These are phyloP conservation scores for Eupeodes corollae DNA, from an alignment of 1,140 invertebrate species.

Conservation along the genomic window DNA sequence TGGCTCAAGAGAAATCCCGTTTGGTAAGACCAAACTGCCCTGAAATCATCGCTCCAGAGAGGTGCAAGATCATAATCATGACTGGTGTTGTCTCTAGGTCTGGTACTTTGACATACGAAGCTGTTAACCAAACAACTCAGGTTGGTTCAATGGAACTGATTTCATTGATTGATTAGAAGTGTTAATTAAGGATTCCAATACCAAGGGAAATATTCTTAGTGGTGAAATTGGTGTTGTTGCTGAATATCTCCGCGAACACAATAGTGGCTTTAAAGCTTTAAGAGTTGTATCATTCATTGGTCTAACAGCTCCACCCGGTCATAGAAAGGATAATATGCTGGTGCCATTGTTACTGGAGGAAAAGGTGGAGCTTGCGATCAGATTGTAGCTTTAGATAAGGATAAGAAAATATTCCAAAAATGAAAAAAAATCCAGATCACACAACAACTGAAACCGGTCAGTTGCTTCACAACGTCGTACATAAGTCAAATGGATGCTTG, in stretches of 20 bases:
- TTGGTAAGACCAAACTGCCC: conserved; percentile 97
- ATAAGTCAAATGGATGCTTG: too few relatives aligned
- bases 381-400: conserved; percentile 85
- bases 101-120: conserved; percentile 97
- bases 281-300: conserved; percentile 98
- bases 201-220: conserved; percentile 94
- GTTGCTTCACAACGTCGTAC: too few relatives aligned
- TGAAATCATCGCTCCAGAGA: conserved; percentile 90
- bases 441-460: too few relatives aligned
- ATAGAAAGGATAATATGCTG: conserved; percentile 98
- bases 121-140: conserved; percentile 88
- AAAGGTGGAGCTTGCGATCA: conserved; percentile 96
- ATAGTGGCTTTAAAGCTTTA: conserved; percentile 77
- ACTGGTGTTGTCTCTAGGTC: conserved; percentile 96
- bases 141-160: conserved; percentile 97
- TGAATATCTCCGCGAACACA: conserved; percentile 85
- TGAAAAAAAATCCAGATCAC: too few relatives aligned
- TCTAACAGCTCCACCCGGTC: conserved; percentile 91
- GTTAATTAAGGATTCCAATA: conserved; percentile 83
- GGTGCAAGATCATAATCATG: conserved; percentile 99
- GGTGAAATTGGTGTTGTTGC: conserved; percentile 98
- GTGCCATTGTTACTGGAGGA: conserved; percentile 97
- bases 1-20: conserved; percentile 80
- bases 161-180: conserved; percentile 98
- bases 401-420: too few relatives aligned